phyloP scores from a whole-genome alignment of 2,113 vertebrate species.

The Turdus rufiventris region DNA sequence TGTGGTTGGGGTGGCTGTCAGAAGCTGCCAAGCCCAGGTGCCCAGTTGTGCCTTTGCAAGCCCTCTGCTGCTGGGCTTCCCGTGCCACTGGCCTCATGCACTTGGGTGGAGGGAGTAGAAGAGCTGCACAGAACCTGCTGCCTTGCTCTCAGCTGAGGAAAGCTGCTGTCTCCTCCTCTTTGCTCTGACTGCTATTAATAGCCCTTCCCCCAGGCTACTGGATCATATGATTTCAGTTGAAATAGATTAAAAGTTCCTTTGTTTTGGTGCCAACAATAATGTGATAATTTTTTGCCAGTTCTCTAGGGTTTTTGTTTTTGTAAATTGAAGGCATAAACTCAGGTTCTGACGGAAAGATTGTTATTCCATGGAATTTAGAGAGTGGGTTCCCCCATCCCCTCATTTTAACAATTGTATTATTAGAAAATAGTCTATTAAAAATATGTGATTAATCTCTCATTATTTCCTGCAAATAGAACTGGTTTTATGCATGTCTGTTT shows the following conservation, averaged over 20 bases:
- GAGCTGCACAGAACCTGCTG: neutral
- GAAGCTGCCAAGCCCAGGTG: neutral
- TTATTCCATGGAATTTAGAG: conserved; percentile 26
- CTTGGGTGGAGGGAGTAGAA: neutral
- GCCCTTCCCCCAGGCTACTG: neutral
- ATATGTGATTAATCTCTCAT: neutral
- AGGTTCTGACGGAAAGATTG: conserved; percentile 42
- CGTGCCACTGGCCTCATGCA: accelerated
- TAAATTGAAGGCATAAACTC: neutral
- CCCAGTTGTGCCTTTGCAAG: neutral
- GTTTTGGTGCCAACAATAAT: conserved; percentile 68
- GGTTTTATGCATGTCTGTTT: neutral
- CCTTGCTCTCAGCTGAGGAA: neutral
- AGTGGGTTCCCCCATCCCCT: neutral
- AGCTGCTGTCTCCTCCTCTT: neutral
- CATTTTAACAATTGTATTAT: neutral
- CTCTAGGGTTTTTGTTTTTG: neutral
- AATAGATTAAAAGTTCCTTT: conserved; percentile 68
- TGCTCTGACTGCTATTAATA: conserved; percentile 17
- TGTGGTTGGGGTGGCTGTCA: neutral
- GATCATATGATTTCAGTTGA: conserved; percentile 63
- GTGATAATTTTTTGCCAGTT: conserved; percentile 51
- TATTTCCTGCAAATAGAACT: neutral
- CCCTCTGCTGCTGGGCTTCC: neutral
- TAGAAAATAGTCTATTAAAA: conserved; percentile 44